Evolutionary conservation across 2,113 vertebrate genomes (phyloP).

Genomic region (Tupaia chinensis): DNA sequence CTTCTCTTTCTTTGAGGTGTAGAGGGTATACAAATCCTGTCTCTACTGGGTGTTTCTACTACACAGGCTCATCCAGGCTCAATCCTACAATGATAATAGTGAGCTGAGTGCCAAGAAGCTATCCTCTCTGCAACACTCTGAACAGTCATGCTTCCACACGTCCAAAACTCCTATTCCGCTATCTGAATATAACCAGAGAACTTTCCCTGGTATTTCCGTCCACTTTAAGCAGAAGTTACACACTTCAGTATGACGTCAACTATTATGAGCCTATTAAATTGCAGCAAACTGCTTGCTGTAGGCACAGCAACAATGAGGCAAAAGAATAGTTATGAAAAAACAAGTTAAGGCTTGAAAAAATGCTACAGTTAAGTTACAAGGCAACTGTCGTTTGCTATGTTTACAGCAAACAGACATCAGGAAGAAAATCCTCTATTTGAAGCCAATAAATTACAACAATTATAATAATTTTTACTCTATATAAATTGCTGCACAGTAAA

Average conservation of each 20-base stretch:
- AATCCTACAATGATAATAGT: not conserved
- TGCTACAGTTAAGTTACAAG: not conserved
- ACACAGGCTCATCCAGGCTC: not conserved
- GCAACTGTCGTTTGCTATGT: not conserved
- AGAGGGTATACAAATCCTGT: not conserved
- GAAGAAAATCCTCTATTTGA: not conserved
- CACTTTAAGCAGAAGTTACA: not conserved
- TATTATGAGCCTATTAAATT: not conserved
- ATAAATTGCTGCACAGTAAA: conserved; percentile 31
- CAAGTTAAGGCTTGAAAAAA: not conserved
- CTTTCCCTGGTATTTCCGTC: not conserved
- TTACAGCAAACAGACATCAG: not conserved
- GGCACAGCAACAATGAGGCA: not conserved
- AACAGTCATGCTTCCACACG: not conserved
- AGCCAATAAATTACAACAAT: not conserved
- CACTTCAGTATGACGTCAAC: not conserved
- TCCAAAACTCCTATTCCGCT: not conserved
- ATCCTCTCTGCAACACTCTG: not conserved
- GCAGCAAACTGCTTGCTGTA: not conserved
- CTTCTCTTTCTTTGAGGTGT: not conserved
- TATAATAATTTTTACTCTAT: not conserved
- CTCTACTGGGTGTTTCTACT: not conserved
- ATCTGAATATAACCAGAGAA: not conserved
- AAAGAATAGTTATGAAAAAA: conserved; percentile 17
- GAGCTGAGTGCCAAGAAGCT: not conserved